A percentile compares a stretch with the other conserved stretches of the same genome.
Evolutionary conservation across 2,797 vertebrate species (phyloP).

Genomic region (Sebastes matsubarae): DNA sequence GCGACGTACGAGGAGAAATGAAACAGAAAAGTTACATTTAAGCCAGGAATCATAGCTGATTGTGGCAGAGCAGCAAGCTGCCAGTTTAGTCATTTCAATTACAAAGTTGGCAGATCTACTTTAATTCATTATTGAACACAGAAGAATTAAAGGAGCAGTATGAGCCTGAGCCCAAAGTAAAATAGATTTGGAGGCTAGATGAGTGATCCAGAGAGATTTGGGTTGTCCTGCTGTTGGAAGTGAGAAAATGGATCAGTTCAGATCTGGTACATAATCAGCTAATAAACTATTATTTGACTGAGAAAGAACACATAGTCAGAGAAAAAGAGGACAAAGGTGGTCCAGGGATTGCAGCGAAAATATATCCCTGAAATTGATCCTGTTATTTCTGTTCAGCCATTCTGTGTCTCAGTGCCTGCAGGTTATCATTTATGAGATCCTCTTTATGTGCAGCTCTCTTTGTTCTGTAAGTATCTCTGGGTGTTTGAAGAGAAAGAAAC

Average conservation of each 20-base stretch:
- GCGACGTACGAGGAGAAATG: not conserved
- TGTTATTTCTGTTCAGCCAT: slow-evolving; percentile 26
- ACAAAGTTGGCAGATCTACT: slow-evolving; percentile 40
- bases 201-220: slow-evolving; percentile 53
- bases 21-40: slow-evolving; percentile 21
- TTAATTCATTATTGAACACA: slow-evolving; percentile 66
- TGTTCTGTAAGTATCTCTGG: slow-evolving; percentile 47
- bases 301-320: not conserved
- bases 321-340: slow-evolving; percentile 1
- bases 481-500: slow-evolving; percentile 43
- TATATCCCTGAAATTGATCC: slow-evolving; percentile 26
- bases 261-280: slow-evolving; percentile 24
- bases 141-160: slow-evolving; percentile 43
- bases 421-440: slow-evolving; percentile 35
- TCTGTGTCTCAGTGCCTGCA: slow-evolving; percentile 26
- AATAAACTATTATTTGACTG: slow-evolving; percentile 38
- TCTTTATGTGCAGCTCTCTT: slow-evolving; percentile 31
- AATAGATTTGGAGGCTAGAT: slow-evolving; percentile 33
- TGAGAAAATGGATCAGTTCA: slow-evolving; percentile 33
- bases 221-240: slow-evolving; percentile 17
- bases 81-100: slow-evolving; percentile 50
- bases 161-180: slow-evolving; percentile 29
- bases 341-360: slow-evolving; percentile 14
- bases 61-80: slow-evolving; percentile 8
- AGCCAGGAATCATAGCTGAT: slow-evolving; percentile 34